A percentile compares a stretch with the other conserved stretches of the same genome.
Conservation (phyloP, 2,888 invertebrate genomes). For the Monochamus alternatus region DNA sequence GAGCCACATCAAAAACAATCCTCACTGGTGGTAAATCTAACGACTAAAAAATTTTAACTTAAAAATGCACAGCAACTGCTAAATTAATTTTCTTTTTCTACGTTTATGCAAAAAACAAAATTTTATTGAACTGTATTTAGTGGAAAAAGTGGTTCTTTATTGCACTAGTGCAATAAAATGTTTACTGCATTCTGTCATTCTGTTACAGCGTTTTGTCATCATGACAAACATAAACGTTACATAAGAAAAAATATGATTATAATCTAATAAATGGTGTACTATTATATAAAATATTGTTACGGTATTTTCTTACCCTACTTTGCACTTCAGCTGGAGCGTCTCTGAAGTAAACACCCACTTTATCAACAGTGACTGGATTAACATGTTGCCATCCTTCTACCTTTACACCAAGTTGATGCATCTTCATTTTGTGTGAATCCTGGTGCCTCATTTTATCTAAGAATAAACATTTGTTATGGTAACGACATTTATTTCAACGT, state of each 20-base stretch:
- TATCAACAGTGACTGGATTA: conserved; percentile 94
- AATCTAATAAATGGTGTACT: neutral
- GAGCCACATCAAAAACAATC: conserved; percentile 91
- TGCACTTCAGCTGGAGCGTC: conserved; percentile 73
- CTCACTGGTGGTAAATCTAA: conserved; percentile 76
- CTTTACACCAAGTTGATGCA: conserved; percentile 91
- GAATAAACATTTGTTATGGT: conserved; percentile 30
- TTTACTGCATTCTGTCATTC: too few relatives aligned
- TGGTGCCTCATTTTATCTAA: conserved; percentile 78
- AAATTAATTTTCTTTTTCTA: too few relatives aligned
- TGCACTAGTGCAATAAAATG: too few relatives aligned
- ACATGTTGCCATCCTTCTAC: conserved; percentile 92
- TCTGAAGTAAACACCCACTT: conserved; percentile 95
- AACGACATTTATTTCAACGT: conserved; percentile 4
- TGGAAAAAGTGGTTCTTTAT: too few relatives aligned
- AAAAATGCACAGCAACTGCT: too few relatives aligned
- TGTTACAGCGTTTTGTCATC: too few relatives aligned
- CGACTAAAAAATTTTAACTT: conserved; percentile 44
- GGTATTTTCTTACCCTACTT: conserved; percentile 58
- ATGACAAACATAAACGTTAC: too few relatives aligned
- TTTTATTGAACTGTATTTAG: too few relatives aligned
- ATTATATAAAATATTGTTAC: conserved; percentile 1
- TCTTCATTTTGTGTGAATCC: conserved; percentile 83
- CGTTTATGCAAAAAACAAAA: too few relatives aligned
- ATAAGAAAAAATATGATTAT: too few relatives aligned